Evolutionary conservation across 2,797 vertebrate species (phyloP), one percentile per base, ranked within the genome.

Genomic region (Hozukius guyotensis): DNA sequence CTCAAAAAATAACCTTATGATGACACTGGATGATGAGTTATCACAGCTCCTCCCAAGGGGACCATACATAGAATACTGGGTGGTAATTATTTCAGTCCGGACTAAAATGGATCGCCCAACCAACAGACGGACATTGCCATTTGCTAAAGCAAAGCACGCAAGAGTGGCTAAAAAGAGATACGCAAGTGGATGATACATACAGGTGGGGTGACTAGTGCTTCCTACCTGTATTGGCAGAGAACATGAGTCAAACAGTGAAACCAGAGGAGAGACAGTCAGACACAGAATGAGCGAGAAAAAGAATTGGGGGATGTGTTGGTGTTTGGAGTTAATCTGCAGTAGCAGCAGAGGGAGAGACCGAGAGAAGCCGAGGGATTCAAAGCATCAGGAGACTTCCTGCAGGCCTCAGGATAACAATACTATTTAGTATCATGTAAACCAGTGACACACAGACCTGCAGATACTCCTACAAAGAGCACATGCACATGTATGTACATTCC

Each of bases 301-400:
- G 0, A 49, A 49, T 49, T 49, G 46, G 46, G 12, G 12, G 57
- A 64, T 9, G 42, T 6, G 74, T 3, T 68, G 12, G 2, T 9
- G 46, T 22, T 70, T 68, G 12, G 2, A 13, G 46, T 22, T 70
- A 29, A 66, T 75, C 65, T 77, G 68, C 63, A 32, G 73, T 8
- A 53, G 71, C 36, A 57, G 56, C 42, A 42, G 59, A 69, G 52
- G 9, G 22, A 49, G 20, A 53, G 14, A 27, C 8, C 5, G 59
- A 61, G 59, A 61, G 57, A 63, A 6, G 29, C 42, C 14, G 55
- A 83, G 61, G n/a, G 76, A 32, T 42, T 34, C n/a, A 6, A 1
- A 49, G 71, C 42, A 22, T 70, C 56, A 9, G 46, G 49, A 72
- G 73, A 72, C 34, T n/a, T 77, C 77, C 77, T 81, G 68, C 75